Evolutionary conservation across 2,113 vertebrate species (phyloP).

Genomic region (Neotragus moschatus): DNA sequence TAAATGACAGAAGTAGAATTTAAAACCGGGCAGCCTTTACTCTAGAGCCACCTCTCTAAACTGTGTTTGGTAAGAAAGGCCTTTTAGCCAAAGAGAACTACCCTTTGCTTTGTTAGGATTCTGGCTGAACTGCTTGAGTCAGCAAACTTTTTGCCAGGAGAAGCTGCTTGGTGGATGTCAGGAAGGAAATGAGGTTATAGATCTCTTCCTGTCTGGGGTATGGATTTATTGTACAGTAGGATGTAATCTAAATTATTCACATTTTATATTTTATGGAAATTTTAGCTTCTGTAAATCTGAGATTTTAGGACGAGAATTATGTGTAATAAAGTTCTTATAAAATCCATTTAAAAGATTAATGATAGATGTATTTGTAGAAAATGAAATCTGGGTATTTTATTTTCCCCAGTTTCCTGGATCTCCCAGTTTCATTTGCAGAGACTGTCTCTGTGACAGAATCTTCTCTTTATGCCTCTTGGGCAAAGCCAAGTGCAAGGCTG

Average conservation of each 20-base stretch:
- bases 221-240: constrained; percentile 64
- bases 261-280: constrained; percentile 72
- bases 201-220: constrained; percentile 56
- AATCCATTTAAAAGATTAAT: constrained; percentile 67
- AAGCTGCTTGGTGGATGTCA: constrained; percentile 33
- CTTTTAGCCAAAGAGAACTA: constrained; percentile 38
- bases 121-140: constrained; percentile 34
- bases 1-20: background rate
- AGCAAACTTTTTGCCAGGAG: constrained; percentile 47
- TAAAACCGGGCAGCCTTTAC: background rate
- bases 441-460: constrained; percentile 20
- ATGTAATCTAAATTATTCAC: constrained; percentile 59
- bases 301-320: constrained; percentile 67
- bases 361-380: constrained; percentile 51
- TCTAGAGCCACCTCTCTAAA: background rate
- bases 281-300: constrained; percentile 72
- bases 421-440: constrained; percentile 52
- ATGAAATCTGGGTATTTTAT: constrained; percentile 57
- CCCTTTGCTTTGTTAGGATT: constrained; percentile 47
- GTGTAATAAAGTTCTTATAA: constrained; percentile 66
- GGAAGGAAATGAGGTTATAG: constrained; percentile 65
- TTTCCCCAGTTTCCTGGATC: constrained; percentile 18
- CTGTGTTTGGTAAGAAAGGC: background rate
- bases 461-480: background rate
- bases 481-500: background rate